Evolutionary conservation across 2,797 vertebrate species (phyloP).

Genomic region (Anniella stebbinsi): DNA sequence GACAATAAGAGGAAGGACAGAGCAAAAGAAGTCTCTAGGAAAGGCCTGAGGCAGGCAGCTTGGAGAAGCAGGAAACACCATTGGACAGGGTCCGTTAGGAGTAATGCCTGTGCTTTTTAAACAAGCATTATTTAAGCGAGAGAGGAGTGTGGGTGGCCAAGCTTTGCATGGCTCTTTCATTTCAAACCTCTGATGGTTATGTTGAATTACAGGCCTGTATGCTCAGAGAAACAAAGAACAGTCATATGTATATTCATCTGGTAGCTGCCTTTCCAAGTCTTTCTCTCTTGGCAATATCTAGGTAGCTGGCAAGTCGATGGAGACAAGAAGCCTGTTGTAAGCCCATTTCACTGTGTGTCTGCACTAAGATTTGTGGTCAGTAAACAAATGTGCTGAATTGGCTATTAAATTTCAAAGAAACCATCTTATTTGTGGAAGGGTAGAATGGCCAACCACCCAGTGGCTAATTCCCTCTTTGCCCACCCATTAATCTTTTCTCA

Average conservation of each 20-base stretch:
- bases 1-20: no score
- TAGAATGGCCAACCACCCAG: background rate
- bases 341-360: background rate
- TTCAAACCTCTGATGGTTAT: background rate
- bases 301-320: background rate
- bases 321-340: background rate
- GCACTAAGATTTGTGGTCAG: background rate
- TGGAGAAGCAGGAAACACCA: background rate
- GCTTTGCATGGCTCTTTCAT: background rate
- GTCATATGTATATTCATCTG: background rate
- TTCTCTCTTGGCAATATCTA: background rate
- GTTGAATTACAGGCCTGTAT: background rate
- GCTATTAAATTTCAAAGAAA: background rate
- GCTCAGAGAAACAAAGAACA: background rate
- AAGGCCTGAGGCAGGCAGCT: background rate
- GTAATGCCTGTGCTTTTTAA: background rate
- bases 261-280: background rate
- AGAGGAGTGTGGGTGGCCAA: background rate
- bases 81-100: background rate
- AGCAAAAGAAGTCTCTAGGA: background rate
- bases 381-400: background rate
- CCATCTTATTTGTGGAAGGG: background rate
- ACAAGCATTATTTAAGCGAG: background rate
- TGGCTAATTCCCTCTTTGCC: background rate
- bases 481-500: background rate